A percentile compares a stretch with the other conserved stretches of the same genome.
phyloP scores from a whole-genome alignment of 1,140 invertebrate species.

The Trichonephila clavata region DNA sequence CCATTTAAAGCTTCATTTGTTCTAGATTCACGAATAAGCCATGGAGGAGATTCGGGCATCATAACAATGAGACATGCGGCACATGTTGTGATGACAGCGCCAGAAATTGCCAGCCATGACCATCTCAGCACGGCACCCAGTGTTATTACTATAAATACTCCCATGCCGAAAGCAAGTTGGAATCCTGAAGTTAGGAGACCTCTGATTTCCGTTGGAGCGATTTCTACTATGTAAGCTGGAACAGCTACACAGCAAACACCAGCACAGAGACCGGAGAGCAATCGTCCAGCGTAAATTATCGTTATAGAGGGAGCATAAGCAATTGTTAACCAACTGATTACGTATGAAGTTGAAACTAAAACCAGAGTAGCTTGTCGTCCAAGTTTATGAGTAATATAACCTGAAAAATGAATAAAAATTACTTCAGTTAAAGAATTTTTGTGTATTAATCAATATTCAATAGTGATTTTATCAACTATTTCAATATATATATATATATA shows the following conservation, averaged over 20 bases:
- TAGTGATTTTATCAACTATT: too few relatives aligned
- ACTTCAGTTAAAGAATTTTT: background rate
- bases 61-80: constrained; percentile 81
- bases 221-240: constrained; percentile 94
- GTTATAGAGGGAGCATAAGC: constrained; percentile 84
- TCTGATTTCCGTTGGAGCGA: constrained; percentile 90
- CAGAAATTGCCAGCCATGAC: constrained; percentile 85
- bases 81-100: constrained; percentile 85
- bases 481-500: too few relatives aligned
- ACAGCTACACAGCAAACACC: constrained; percentile 84
- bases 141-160: constrained; percentile 88
- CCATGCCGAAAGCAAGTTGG: constrained; percentile 88
- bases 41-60: constrained; percentile 92
- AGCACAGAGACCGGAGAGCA: constrained; percentile 85
- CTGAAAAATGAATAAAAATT: constrained; percentile 61
- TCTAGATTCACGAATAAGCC: constrained; percentile 87
- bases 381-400: constrained; percentile 87
- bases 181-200: constrained; percentile 91
- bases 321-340: constrained; percentile 89
- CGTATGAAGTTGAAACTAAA: constrained; percentile 86
- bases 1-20: constrained; percentile 86
- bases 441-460: too few relatives aligned
- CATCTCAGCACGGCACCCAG: constrained; percentile 89
- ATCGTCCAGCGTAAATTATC: constrained; percentile 85
- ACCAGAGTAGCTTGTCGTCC: constrained; percentile 89